These are phyloP conservation scores for Hesperia comma DNA, from an alignment of 2,888 invertebrate genomes.

Conservation along the genomic window DNA sequence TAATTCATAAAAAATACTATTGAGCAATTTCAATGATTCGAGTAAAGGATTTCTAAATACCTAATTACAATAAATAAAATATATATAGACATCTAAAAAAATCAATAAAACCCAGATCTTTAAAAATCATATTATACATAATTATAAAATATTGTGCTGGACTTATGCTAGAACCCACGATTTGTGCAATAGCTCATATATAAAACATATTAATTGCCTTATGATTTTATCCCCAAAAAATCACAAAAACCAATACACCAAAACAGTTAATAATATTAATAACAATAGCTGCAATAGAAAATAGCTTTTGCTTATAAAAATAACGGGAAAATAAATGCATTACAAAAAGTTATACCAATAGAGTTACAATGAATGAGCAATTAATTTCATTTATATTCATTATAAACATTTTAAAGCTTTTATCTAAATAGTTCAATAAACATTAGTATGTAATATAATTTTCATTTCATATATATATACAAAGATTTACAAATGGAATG, in stretches of 20 bases:
- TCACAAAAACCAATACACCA: neutral
- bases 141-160: slow-evolving; percentile 7
- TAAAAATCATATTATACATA: neutral
- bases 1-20: slow-evolving; percentile 14
- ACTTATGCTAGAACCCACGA: neutral
- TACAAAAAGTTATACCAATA: slow-evolving; percentile 48
- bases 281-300: neutral
- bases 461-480: slow-evolving; percentile 63
- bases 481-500: slow-evolving; percentile 79
- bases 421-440: slow-evolving; percentile 53
- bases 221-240: neutral
- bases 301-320: slow-evolving; percentile 4
- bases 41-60: slow-evolving; percentile 4
- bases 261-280: neutral
- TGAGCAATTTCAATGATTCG: slow-evolving; percentile 29
- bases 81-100: slow-evolving; percentile 5
- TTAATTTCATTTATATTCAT: slow-evolving; percentile 58
- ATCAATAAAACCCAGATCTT: neutral
- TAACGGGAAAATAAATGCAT: slow-evolving; percentile 62
- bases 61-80: slow-evolving; percentile 8
- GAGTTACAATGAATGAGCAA: slow-evolving; percentile 71
- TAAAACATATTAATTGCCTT: neutral
- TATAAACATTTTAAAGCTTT: slow-evolving; percentile 76
- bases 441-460: slow-evolving; percentile 51
- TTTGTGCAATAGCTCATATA: neutral